These are phyloP conservation scores for Phylloscopus whistleri DNA, from an alignment of 2,113 vertebrate genomes.

Conservation along the genomic window DNA sequence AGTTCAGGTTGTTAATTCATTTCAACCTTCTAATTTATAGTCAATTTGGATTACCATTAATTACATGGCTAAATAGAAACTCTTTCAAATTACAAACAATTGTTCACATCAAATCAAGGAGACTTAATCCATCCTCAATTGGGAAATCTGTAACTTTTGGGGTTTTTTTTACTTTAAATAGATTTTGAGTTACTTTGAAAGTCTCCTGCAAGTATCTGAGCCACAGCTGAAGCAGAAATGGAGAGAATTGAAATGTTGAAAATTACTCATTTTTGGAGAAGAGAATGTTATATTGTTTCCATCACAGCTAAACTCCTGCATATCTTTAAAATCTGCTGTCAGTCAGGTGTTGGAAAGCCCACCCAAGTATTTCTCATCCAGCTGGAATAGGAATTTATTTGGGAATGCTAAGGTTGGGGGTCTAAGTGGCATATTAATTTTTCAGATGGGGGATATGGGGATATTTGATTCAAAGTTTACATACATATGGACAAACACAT, in stretches of 20 bases:
- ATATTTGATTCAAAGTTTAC: background rate
- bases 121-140: background rate
- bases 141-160: background rate
- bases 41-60: slow-evolving; percentile 19
- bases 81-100: background rate
- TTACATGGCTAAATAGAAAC: background rate
- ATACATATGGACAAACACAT: background rate
- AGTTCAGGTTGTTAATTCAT: slow-evolving; percentile 17
- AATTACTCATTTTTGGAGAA: background rate
- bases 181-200: background rate
- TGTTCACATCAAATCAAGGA: slow-evolving; percentile 30
- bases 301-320: background rate
- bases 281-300: background rate
- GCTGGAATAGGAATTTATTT: background rate
- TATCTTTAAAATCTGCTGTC: background rate
- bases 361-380: background rate
- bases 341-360: background rate
- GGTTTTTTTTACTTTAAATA: background rate
- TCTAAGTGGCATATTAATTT: background rate
- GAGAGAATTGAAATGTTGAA: background rate
- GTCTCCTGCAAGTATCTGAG: background rate
- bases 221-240: background rate
- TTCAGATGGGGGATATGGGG: background rate
- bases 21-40: background rate
- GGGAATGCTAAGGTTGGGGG: background rate